Evolutionary conservation across 2,113 vertebrate species (phyloP).

Genomic region (Lophotis ruficrista): DNA sequence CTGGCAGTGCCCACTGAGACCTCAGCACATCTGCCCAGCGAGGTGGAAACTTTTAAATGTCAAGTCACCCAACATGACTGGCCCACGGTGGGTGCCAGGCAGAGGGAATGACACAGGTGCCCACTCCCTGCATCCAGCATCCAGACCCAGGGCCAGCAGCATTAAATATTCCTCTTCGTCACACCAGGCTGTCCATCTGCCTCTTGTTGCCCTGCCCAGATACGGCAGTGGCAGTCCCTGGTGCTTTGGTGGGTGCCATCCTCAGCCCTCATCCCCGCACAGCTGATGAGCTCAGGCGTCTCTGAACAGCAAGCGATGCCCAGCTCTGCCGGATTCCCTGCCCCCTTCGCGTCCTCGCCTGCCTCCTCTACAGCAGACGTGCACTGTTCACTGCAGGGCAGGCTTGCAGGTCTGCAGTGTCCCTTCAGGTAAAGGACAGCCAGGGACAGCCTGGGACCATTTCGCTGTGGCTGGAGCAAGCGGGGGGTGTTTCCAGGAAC

Average conservation of each 20-base stretch:
- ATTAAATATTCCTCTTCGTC: background rate
- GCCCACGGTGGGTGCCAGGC: background rate
- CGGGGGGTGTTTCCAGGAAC: background rate
- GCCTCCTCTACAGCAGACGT: background rate
- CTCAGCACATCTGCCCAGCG: background rate
- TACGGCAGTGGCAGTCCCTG: background rate
- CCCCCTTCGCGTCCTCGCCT: background rate
- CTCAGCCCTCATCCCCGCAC: background rate
- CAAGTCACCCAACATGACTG: background rate
- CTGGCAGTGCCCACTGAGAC: background rate
- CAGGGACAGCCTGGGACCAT: background rate
- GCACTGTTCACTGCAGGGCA: constrained; percentile 5
- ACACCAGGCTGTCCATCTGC: background rate
- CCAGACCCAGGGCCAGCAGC: background rate
- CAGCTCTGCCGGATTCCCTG: background rate
- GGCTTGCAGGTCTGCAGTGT: constrained; percentile 20
- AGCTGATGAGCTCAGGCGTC: constrained; percentile 28
- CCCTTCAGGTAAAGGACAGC: constrained; percentile 17
- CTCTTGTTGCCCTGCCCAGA: background rate
- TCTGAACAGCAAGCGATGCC: background rate
- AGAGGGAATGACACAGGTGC: background rate
- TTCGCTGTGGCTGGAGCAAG: background rate
- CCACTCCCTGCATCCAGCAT: background rate
- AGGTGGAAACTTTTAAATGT: background rate
- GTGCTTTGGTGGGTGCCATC: background rate